Conservation (phyloP, 2,113 vertebrate species). For the Buteo buteo region DNA sequence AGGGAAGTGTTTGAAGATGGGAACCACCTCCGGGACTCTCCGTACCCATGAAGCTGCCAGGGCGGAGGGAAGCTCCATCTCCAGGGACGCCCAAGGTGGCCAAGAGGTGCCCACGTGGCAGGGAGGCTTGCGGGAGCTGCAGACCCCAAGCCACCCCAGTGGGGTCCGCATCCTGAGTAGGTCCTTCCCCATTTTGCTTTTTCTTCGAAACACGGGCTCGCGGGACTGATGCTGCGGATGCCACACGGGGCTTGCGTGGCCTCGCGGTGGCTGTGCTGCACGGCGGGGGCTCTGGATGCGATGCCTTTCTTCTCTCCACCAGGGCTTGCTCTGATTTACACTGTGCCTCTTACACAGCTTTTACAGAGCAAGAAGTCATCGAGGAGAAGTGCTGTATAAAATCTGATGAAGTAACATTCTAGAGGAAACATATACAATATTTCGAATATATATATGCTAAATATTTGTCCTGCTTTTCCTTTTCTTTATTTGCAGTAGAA, state of each 20-base stretch:
- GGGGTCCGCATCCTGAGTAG: neutral
- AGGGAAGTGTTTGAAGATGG: neutral
- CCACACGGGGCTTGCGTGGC: neutral
- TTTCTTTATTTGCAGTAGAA: neutral
- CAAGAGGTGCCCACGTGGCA: neutral
- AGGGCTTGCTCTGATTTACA: neutral
- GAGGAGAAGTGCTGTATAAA: neutral
- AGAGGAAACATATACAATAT: neutral
- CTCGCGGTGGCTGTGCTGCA: neutral
- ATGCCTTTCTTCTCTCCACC: neutral
- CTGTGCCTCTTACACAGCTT: neutral
- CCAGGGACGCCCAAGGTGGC: neutral
- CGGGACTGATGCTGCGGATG: neutral
- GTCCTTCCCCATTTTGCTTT: neutral
- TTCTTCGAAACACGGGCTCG: accelerated
- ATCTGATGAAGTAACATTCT: neutral
- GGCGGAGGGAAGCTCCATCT: neutral
- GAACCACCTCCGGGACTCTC: neutral
- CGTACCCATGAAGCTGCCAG: accelerated
- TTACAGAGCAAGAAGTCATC: neutral
- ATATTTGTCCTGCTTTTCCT: neutral
- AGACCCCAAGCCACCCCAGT: neutral
- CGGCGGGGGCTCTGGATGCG: neutral
- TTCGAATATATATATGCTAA: neutral
- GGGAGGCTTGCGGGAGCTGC: neutral